Evolutionary conservation across 2,888 invertebrate species (phyloP).

Genomic region (Elmis aenea): DNA sequence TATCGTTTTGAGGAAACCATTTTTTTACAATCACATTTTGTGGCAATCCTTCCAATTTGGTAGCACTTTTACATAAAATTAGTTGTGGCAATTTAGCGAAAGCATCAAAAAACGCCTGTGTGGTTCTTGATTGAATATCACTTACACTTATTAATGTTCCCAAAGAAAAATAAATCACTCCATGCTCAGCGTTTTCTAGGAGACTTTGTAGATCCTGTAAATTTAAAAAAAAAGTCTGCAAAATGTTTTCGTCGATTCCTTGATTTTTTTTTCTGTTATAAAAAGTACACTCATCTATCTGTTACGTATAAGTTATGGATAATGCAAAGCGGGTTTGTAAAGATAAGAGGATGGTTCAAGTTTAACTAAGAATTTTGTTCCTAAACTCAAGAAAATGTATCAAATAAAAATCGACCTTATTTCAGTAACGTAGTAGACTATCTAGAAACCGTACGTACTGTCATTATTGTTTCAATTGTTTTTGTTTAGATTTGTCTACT

Average conservation of each 20-base stretch:
- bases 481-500: no score
- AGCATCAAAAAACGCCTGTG: slow-evolving; percentile 29
- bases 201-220: slow-evolving; percentile 22
- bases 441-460: no score
- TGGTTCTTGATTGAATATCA: slow-evolving; percentile 24
- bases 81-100: slow-evolving; percentile 37
- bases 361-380: no score
- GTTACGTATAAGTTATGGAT: neutral
- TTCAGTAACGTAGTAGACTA: no score
- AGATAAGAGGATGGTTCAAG: no score
- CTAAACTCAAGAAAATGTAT: no score
- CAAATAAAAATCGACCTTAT: no score
- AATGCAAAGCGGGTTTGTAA: neutral
- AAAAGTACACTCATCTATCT: no score
- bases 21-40: slow-evolving; percentile 36
- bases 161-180: slow-evolving; percentile 39
- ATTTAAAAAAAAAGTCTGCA: no score
- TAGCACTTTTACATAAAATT: slow-evolving; percentile 40
- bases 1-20: slow-evolving; percentile 42
- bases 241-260: no score
- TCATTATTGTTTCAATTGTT: no score
- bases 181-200: slow-evolving; percentile 32
- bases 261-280: no score
- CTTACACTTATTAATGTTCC: slow-evolving; percentile 35
- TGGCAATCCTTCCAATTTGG: slow-evolving; percentile 32